Percentiles rank a stretch among this genome's conserved stretches.
These are phyloP conservation scores for Rhingia campestris DNA, from an alignment of 2,888 invertebrate species.

Conservation along the genomic window DNA sequence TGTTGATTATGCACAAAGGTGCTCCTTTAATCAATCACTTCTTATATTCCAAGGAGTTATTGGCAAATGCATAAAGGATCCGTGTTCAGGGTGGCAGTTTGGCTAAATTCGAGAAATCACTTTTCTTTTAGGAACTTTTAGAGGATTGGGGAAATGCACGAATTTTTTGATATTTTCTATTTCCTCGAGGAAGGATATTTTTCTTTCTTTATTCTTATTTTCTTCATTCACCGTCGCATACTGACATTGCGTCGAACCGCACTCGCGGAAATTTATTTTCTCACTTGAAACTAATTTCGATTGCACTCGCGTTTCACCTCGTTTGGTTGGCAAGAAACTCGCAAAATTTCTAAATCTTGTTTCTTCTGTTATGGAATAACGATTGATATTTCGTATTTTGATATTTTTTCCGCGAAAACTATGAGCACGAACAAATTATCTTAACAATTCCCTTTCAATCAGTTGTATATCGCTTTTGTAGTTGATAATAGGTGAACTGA, in stretches of 20 bases:
- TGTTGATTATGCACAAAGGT: conserved; percentile 36
- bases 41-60: conserved; percentile 6
- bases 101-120: conserved; percentile 1
- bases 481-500: conserved; percentile 64
- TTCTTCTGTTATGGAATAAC: neutral
- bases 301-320: neutral
- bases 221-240: conserved; percentile 62
- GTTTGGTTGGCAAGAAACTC: neutral
- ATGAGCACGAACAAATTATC: conserved; percentile 38
- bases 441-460: conserved; percentile 35
- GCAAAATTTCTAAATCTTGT: neutral
- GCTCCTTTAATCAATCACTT: conserved; percentile 67
- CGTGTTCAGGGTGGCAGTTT: conserved; percentile 1
- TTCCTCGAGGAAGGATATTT: conserved; percentile 30
- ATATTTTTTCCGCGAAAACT: conserved; percentile 30
- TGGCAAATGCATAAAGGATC: conserved; percentile 56
- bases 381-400: neutral
- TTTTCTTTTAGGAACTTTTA: neutral
- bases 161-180: conserved; percentile 14
- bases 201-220: conserved; percentile 51
- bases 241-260: conserved; percentile 62
- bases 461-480: conserved; percentile 63
- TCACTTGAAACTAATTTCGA: neutral
- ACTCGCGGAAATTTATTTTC: conserved; percentile 58
- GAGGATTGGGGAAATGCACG: neutral